Base-by-base conservation (phyloP, 1,140 invertebrate species). In the Neodiprion virginianus region DNA sequence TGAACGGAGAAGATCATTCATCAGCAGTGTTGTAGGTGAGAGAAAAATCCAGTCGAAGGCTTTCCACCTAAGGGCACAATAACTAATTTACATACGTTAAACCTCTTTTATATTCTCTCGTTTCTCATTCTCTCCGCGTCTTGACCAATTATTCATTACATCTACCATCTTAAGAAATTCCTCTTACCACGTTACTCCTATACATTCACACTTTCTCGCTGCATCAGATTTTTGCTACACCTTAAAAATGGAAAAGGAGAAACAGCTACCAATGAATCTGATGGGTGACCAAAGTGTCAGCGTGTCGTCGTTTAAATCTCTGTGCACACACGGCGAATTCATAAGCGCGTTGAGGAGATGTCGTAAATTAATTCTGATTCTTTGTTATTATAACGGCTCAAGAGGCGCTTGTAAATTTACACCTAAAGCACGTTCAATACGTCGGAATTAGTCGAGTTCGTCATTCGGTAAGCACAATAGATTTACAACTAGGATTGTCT, bases 11-110 rank as follows among this genome's bases (percentile, higher is more conserved):
- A 90, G 92, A 74, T 88, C 90, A 1, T 96, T 97, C 83, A 93
- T 96, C 68, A 89, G 86, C 71, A 95, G 94, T 80, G 91, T 95
- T 61, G 92, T 96, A 68, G 89, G 94, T 95, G 78, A 91, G 91
- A 85, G 40, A 11, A 7, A 40, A 40, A 11, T 21, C 21, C 40
- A 14, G 8, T 40, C 28, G 28, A 40, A 40, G 28, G 28, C 28
- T 40, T 40, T 40, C 28, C 28, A 40, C 28, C 28, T 40, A 40
- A 40, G 28, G 28, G 1, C 28, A 40, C 28, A 40, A 40, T 40
- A 40, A 1, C 28, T 40, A 40, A 40, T 40, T 40, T 40, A 40
- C 28, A 40, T 40, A 40, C 28, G 28, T 40, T 40, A 5, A 5
- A 40, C 28, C 1, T 40, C 28, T 40, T 40, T 40, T 40, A 40